A percentile compares a stretch with the other conserved stretches of the same genome.
phyloP scores from a whole-genome alignment of 2,113 vertebrate species.

The Dasyprocta punctata region DNA sequence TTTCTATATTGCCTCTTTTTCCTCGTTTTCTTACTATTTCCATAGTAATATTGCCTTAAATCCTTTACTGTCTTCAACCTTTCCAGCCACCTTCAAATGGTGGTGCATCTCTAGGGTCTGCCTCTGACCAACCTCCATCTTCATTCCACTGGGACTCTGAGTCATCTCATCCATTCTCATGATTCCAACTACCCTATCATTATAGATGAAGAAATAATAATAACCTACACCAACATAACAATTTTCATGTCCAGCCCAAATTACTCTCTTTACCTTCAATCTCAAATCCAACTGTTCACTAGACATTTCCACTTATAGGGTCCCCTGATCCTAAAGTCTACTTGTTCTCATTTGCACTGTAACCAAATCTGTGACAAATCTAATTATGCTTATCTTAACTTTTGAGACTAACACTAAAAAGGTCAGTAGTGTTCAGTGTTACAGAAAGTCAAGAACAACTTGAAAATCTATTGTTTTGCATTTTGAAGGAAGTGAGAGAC shows the following conservation, averaged over 20 bases:
- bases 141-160: background rate
- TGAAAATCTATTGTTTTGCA: background rate
- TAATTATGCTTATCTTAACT: background rate
- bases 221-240: background rate
- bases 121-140: background rate
- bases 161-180: background rate
- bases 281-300: background rate
- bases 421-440: background rate
- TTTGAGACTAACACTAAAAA: constrained; percentile 32
- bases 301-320: background rate
- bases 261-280: background rate
- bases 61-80: background rate
- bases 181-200: background rate
- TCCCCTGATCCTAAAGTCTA: background rate
- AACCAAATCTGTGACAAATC: background rate
- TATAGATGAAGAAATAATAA: background rate
- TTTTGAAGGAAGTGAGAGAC: background rate
- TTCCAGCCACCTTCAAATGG: background rate
- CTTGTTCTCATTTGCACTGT: background rate
- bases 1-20: background rate
- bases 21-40: background rate
- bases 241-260: background rate
- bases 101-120: background rate
- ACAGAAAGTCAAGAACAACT: background rate
- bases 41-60: background rate